Base-by-base conservation (phyloP, 2,113 vertebrate species). In the Mugil cephalus region DNA sequence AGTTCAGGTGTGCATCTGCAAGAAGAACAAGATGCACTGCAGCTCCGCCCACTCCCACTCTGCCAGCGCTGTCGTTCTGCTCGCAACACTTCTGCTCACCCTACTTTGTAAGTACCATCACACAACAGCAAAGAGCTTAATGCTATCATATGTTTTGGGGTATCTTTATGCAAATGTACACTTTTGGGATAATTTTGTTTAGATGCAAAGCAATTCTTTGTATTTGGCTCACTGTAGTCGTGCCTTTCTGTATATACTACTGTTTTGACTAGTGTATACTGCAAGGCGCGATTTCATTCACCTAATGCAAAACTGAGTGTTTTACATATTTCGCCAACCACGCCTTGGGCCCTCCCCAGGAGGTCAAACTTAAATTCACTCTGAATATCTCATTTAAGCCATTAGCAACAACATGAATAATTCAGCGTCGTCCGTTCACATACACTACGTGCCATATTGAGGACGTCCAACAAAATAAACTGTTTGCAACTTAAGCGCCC, bases 1-100 rank as follows among this genome's bases (percentile, higher is more conserved):
- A 86, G 94, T 99, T 74, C 97, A 98, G 75, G 97, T 99, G 89
- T 99, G 98, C 66, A 96, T 96, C 94, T 99, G 98, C 85, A 98
- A 94, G 93, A 99, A 98, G 91, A 95, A 93, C 94, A 96, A 91
- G 95, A 96, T 97, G 94, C 96, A 96, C 94, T 99, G 98, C 96
- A 99, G 95, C 53, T 88, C 93, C 0, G 94, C 91, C 0, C 89
- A 87, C 73, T 86, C 93, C 61, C 93, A 93, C 80, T 93, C 73
- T 15, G 58, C 89, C 93, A 92, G 95, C 88, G 59, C 93, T 38
- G 72, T 87, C 34, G 77, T 94, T 10, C 85, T 95, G 87, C 89
- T 96, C 17, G 71, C 89, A 70, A 63, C 77, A 10, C 72, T 86
- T 77, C 84, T 90, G 82, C 82, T 88, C 43, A 13, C 43, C 87